Evolutionary conservation across 2,888 invertebrate genomes (phyloP), one percentile per base, ranked within the genome.

Genomic region (Drosophila aldrichi): DNA sequence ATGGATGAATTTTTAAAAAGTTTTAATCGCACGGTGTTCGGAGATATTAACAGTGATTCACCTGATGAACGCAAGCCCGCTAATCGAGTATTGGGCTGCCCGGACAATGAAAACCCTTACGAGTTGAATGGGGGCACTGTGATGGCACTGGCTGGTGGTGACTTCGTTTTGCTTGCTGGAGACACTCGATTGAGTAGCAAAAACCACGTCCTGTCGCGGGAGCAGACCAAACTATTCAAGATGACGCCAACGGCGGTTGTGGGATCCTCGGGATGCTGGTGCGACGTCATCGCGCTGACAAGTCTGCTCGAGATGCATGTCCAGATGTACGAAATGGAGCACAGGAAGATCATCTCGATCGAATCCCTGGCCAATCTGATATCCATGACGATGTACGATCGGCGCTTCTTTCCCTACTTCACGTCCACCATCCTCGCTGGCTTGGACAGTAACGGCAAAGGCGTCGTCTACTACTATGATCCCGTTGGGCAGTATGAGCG

Each of bases 301-400:
- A 1, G 14, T 0, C 1, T 36, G 57, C 14, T 57, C 3, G 1
- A 14, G 0, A 22, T 25, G 14, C 22, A 12, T 22, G 0, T n/a
- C n/a, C n/a, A n/a, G 12, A 9, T 18, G 25, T 57, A 57, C 44
- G 44, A 22, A 2, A n/a, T 7, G 14, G 12, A 44, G 0, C 57
- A 57, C 22, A 46, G 14, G 1, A n/a, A 8, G 36, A 4, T 7
- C 12, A 44, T 57, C 0, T 1, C 44, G 4, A 46, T 9, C 12
- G 57, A 46, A 0, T n/a, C 57, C 12, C 44, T 57, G 12, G 57
- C 57, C 8, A 22, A 57, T 20, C 10, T 57, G 44, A 46, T 57
- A 4, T 57, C 57, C 22, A 5, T n/a, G 2, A 4, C 5, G 18
- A 46, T 57, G 57, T 57, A 57, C 44, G 14, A 36, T 2, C 57